phyloP scores from a whole-genome alignment of 1,140 invertebrate genomes.

The Neuroterus valhalla region DNA sequence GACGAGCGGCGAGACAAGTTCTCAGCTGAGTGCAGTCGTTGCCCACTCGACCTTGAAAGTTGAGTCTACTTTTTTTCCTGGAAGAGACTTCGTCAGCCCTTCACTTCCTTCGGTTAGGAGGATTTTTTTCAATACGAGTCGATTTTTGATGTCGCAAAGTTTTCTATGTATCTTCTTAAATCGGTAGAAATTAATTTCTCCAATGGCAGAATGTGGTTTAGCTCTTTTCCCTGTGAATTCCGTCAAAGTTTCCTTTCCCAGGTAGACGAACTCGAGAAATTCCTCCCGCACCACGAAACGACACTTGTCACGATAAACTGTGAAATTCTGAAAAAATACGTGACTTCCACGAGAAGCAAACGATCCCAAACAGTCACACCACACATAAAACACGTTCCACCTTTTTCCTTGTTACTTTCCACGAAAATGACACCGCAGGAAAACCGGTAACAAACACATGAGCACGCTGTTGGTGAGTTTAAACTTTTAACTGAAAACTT shows the following conservation, averaged over 20 bases:
- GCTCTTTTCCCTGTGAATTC: not conserved
- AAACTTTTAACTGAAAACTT: slow-evolving; percentile 1
- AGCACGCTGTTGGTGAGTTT: not conserved
- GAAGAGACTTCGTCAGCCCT: slow-evolving; percentile 34
- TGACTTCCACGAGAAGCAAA: slow-evolving; percentile 14
- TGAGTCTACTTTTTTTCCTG: slow-evolving; percentile 50
- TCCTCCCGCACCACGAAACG: not conserved
- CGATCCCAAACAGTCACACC: slow-evolving; percentile 15
- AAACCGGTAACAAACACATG: not conserved
- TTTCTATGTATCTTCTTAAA: too few relatives aligned
- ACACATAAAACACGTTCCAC: slow-evolving; percentile 25
- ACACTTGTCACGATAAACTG: slow-evolving; percentile 14
- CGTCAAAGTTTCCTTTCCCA: not conserved
- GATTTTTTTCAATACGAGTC: not conserved
- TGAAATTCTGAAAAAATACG: slow-evolving; percentile 1
- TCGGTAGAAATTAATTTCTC: too few relatives aligned
- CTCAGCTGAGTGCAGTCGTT: slow-evolving; percentile 56
- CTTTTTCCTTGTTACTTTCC: slow-evolving; percentile 15
- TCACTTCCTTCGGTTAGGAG: slow-evolving; percentile 18
- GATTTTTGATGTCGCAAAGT: too few relatives aligned
- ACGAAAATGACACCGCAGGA: slow-evolving; percentile 15
- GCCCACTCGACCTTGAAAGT: slow-evolving; percentile 54
- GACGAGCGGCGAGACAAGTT: slow-evolving; percentile 53
- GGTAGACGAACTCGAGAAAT: not conserved
- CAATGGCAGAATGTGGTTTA: not conserved